Evolutionary conservation across 2,888 invertebrate species (phyloP).

Genomic region (Caenorhabditis sp.): DNA sequence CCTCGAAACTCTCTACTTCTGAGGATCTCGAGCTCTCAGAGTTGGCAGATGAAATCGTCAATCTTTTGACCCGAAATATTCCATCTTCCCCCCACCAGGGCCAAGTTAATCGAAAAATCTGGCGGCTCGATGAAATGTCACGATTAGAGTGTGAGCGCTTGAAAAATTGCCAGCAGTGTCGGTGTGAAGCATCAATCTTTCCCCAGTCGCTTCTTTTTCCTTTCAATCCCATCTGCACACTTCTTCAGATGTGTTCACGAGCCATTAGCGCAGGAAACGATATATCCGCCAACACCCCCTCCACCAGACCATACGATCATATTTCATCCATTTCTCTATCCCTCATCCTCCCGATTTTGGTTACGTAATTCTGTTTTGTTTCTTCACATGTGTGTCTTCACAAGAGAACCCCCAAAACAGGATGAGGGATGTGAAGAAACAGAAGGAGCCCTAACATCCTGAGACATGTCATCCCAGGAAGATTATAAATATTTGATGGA

Average conservation of each 20-base stretch:
- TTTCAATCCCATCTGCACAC: conserved; percentile 65
- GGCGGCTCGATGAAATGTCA: conserved; percentile 58
- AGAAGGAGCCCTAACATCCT: conserved; percentile 10
- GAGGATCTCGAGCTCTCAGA: too few relatives aligned
- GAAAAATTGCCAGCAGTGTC: conserved; percentile 50
- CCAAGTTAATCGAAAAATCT: conserved; percentile 42
- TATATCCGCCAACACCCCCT: conserved; percentile 63
- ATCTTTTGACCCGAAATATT: conserved; percentile 16
- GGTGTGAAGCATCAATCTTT: conserved; percentile 64
- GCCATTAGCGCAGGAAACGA: conserved; percentile 68
- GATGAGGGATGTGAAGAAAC: conserved; percentile 40
- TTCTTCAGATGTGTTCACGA: conserved; percentile 67
- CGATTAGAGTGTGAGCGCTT: conserved; percentile 54
- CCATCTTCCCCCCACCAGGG: not conserved
- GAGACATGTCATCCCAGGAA: conserved; percentile 14
- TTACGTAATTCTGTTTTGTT: conserved; percentile 53
- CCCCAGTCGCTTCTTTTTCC: conserved; percentile 39
- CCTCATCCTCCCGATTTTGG: conserved; percentile 36
- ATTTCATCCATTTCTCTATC: conserved; percentile 47
- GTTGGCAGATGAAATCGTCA: too few relatives aligned
- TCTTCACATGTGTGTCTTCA: conserved; percentile 40
- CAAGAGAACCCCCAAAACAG: conserved; percentile 41
- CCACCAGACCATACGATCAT: conserved; percentile 39
- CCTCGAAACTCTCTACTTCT: too few relatives aligned
- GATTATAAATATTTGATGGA: conserved; percentile 64